phyloP scores from a whole-genome alignment of 2,797 vertebrate genomes.

The Sebastes reedi region DNA sequence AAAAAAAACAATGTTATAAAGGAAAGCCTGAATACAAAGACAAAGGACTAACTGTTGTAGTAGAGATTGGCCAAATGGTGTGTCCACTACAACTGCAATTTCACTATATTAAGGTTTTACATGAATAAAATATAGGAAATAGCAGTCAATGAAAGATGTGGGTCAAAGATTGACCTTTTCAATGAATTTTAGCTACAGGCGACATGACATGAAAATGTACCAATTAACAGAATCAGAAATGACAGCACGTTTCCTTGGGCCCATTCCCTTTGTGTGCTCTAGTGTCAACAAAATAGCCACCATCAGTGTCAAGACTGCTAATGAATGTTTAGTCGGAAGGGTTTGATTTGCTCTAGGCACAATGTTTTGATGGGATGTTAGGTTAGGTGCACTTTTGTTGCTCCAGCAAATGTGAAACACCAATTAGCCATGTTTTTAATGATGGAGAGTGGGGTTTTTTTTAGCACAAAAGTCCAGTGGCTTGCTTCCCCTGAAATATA shows the following conservation, averaged over 20 bases:
- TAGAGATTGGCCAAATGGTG: background rate
- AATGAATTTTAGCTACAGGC: constrained; percentile 18
- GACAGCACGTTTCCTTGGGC: constrained; percentile 50
- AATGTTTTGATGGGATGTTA: constrained; percentile 53
- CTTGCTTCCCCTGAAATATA: constrained; percentile 24
- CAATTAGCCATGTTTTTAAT: constrained; percentile 63
- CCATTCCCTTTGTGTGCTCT: constrained; percentile 5
- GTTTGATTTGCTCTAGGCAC: constrained; percentile 45
- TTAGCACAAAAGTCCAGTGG: constrained; percentile 32
- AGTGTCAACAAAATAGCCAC: constrained; percentile 54
- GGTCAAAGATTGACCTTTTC: constrained; percentile 53
- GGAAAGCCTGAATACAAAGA: background rate
- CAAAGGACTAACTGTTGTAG: background rate
- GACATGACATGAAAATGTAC: constrained; percentile 29
- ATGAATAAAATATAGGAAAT: constrained; percentile 1
- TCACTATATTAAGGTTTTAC: background rate
- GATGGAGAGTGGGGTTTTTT: constrained; percentile 14
- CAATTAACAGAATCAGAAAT: constrained; percentile 55
- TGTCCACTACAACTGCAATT: background rate
- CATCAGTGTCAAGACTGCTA: constrained; percentile 54
- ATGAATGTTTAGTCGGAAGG: constrained; percentile 50
- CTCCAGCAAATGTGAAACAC: constrained; percentile 41
- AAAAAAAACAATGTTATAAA: background rate
- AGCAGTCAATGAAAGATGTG: background rate
- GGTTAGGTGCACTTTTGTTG: constrained; percentile 20